phyloP scores from a whole-genome alignment of 2,797 vertebrate genomes.

The Bovichtus diacanthus region DNA sequence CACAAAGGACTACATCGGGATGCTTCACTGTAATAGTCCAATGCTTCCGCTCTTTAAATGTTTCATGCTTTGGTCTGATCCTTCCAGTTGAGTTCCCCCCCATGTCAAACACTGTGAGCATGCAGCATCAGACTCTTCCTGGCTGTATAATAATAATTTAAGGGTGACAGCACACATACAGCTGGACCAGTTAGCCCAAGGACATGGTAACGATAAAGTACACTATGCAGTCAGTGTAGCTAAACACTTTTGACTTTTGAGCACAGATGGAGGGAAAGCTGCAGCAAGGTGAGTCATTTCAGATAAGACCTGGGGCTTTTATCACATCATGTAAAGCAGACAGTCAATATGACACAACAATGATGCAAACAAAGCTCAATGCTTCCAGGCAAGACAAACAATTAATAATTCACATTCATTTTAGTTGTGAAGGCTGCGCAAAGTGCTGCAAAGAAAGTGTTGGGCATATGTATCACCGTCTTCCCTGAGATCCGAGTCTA shows the following conservation, averaged over 20 bases:
- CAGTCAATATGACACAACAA: constrained; percentile 46
- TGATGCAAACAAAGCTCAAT: constrained; percentile 43
- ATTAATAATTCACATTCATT: constrained; percentile 43
- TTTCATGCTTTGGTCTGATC: constrained; percentile 9
- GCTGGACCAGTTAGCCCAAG: constrained; percentile 30
- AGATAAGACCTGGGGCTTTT: constrained; percentile 21
- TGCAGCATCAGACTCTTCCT: constrained; percentile 25
- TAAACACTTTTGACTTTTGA: background rate
- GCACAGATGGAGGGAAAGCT: constrained; percentile 8
- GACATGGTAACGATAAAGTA: constrained; percentile 45
- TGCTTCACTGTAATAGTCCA: background rate
- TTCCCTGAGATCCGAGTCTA: background rate
- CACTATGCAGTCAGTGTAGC: constrained; percentile 14
- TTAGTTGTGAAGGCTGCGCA: constrained; percentile 23
- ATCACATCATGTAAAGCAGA: constrained; percentile 21
- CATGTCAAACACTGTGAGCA: constrained; percentile 16
- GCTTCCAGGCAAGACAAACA: constrained; percentile 19
- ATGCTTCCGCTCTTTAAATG: constrained; percentile 9
- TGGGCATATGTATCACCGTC: background rate
- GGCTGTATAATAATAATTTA: constrained; percentile 15
- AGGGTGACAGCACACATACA: constrained; percentile 18
- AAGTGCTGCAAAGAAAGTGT: constrained; percentile 9
- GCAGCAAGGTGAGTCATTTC: constrained; percentile 37
- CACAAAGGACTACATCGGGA: constrained; percentile 8
- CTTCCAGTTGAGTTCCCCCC: constrained; percentile 13